Evolutionary conservation across 37 sponge, comb jelly and placozoan genomes (phyloP).

Genomic region (Axinella damicornis): DNA sequence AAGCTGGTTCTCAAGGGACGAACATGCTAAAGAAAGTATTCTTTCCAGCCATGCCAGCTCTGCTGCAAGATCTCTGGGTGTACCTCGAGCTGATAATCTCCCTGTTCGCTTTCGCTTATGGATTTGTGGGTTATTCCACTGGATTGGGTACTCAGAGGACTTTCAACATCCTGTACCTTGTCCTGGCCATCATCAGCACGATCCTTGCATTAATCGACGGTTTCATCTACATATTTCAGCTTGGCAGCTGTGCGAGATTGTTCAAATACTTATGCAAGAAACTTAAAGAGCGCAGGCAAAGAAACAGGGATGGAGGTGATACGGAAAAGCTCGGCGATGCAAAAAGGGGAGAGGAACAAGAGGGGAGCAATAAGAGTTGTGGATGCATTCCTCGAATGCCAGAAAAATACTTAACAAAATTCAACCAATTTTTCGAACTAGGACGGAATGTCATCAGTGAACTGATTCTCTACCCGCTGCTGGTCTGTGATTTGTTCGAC

Average conservation of each 20-base stretch:
- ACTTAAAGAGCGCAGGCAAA: neutral
- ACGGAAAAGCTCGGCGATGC: too few species aligned
- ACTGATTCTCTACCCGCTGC: constrained; percentile 49
- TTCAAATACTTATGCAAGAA: neutral
- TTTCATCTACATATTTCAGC: constrained; percentile 48
- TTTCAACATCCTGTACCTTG: constrained; percentile 32
- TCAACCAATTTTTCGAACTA: constrained; percentile 44
- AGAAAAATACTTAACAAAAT: constrained; percentile 1
- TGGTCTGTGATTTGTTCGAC: constrained; percentile 62
- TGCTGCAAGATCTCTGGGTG: constrained; percentile 62
- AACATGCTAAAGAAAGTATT: constrained; percentile 30
- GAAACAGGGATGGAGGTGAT: neutral
- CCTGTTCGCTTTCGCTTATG: constrained; percentile 19
- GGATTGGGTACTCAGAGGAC: neutral
- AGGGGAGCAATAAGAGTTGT: neutral
- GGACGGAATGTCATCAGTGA: constrained; percentile 47
- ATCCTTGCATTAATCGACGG: constrained; percentile 50
- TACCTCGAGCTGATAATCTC: constrained; percentile 37
- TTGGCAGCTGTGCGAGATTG: constrained; percentile 44
- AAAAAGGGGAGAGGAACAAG: neutral
- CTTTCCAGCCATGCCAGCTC: constrained; percentile 44
- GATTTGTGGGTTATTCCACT: neutral
- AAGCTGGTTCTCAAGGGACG: constrained; percentile 25
- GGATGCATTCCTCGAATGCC: neutral
- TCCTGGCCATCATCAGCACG: constrained; percentile 21